Evolutionary conservation across 2,113 vertebrate species (phyloP).

Genomic region (Oenanthe oenanthe): DNA sequence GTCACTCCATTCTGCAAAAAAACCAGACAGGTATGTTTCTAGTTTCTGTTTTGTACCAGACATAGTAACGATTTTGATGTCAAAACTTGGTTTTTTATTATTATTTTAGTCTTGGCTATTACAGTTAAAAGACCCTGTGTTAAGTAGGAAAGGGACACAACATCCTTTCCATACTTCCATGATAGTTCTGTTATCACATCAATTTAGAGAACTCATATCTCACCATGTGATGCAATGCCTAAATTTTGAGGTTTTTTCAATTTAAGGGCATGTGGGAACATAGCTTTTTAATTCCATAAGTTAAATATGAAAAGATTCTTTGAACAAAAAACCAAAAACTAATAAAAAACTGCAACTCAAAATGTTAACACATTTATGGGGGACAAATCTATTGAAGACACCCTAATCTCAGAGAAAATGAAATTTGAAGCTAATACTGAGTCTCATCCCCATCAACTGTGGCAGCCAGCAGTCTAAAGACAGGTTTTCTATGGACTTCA

Average conservation of each 20-base stretch:
- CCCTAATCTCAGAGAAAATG: neutral
- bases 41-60: neutral
- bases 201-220: neutral
- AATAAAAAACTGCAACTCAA: accelerated
- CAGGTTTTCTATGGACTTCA: neutral
- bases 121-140: neutral
- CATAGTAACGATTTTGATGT: neutral
- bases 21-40: neutral
- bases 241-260: neutral
- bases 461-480: neutral
- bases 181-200: neutral
- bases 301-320: neutral
- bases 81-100: neutral
- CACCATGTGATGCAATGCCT: neutral
- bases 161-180: neutral
- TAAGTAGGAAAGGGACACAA: neutral
- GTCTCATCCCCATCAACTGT: neutral
- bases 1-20: neutral
- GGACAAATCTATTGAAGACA: neutral
- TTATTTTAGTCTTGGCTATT: neutral
- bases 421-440: neutral
- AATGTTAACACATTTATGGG: neutral
- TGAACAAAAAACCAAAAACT: neutral
- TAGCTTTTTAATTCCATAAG: neutral
- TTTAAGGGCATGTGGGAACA: neutral